Base-by-base conservation (phyloP, 2,797 vertebrate genomes). In the Artibeus jamaicensis region DNA sequence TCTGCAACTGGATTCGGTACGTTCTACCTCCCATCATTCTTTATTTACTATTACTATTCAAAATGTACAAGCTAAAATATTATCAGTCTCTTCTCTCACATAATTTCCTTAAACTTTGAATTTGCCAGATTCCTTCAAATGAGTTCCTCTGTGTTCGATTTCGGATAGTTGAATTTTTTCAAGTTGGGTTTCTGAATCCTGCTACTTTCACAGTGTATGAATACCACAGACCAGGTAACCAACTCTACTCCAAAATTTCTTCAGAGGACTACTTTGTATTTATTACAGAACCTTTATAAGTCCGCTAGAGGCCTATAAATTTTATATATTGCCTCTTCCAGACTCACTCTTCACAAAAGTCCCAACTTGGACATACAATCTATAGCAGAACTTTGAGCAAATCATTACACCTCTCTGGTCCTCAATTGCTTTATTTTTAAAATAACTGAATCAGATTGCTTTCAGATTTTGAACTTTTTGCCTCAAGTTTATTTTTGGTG, bases 201-300 rank as follows among this genome's bases (percentile, higher is more conserved):
- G 99, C 98, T 16, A 95, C 99, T 0, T 99, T 99, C 92, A 99
- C 95, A 1, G 99, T 99, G 2, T 99, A 99, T n/a, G 99, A 99
- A 50, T 99, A 98, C 82, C 98, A 99, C 32, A 98, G 98, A 73
- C 99, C 98, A 98, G 99, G 99, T 99, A 97, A 94, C 74, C 12
- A 73, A 4, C 39, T 48, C n/a, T 14, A 59, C 78, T 86, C 42
- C 62, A 15, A 46, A 29, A 39, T 73, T 88, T 84, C 74, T 76
- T 71, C 55, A 1, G 21, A 67, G 21, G 50, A 65, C 29, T 78
- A 24, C 15, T 84, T 73, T 65, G 24, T 46, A 24, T 74, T 93
- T 34, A 77, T 89, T 50, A 82, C 9, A 57, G 26, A 77, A 62
- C 81, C 42, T 74, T 77, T 73, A 62, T 68, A 94, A 65, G 86